Base-by-base conservation (phyloP, 1,140 invertebrate genomes). In the Zaprionus vittiger region DNA sequence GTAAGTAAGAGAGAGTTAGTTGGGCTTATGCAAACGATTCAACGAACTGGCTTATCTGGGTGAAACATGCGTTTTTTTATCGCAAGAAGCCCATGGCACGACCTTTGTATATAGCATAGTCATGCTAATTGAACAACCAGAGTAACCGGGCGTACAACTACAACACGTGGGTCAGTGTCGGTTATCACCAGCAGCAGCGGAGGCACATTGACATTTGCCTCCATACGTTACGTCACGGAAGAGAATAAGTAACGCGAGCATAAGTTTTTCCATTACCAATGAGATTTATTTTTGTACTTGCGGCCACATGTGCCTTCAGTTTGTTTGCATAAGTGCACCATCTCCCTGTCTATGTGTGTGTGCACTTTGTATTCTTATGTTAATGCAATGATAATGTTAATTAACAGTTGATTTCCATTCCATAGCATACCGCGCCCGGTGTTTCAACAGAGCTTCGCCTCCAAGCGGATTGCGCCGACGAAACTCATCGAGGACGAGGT, bases 351-450 rank as follows among this genome's bases (percentile, higher is more conserved):
- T 47, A n/a, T 67, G 20, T 28, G 26, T 22, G 20, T 24, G 15
- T 28, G 20, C n/a, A 17, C 26, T 17, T 54, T 31, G 55, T 57
- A 44, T 73, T 59, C n/a, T 61, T 22, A 70, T 38, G 61, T 62
- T 75, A 77, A 73, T 55, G 47, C 34, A 14, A 49, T 67, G 14
- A 12, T 38, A 59, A 59, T n/a, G 24, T 20, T 22, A 31, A 47
- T 71, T 63, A 49, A 11, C 37, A 54, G 61, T 73, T 17, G 24
- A 41, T 71, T 66, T 57, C 14, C 44, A 47, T 65, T 73, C 79
- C 66, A 61, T 65, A 94, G 93, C 75, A 93, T 91, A 79, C 93
- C 93, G 61, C 93, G 93, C 31, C 93, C 93, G 61, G 92, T 93
- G 17, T 94, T 94, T 73, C 93, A 94, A 78, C 93, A 93, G 69